Conservation (phyloP, 2,888 invertebrate species). For the Pyrrhia umbra region DNA sequence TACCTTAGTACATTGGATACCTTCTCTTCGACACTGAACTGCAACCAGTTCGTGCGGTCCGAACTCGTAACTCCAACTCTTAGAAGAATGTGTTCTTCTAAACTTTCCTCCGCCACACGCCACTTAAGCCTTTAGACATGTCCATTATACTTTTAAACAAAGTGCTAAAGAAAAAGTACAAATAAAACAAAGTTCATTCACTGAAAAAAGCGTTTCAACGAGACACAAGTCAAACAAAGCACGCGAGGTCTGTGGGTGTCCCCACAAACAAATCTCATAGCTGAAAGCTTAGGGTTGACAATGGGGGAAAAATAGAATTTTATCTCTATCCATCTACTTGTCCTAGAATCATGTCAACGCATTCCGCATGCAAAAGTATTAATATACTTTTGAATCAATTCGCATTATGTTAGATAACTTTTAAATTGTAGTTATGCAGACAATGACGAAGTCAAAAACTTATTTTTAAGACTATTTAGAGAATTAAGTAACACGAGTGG, state of each 20-base stretch:
- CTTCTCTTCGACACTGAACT: slow-evolving; percentile 13
- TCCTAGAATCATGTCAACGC: background rate
- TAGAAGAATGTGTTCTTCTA: slow-evolving; percentile 19
- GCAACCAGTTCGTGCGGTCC: slow-evolving; percentile 13
- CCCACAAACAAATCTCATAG: slow-evolving; percentile 65
- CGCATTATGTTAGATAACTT: too few species aligned
- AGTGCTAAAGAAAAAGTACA: slow-evolving; percentile 37
- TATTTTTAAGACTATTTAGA: too few species aligned
- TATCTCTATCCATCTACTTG: background rate
- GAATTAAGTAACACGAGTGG: too few species aligned
- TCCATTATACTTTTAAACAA: slow-evolving; percentile 35
- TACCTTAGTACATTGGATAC: too few species aligned
- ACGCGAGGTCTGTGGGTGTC: slow-evolving; percentile 55
- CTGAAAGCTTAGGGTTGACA: slow-evolving; percentile 48
- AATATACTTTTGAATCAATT: too few species aligned
- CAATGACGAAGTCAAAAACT: too few species aligned
- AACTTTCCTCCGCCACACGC: slow-evolving; percentile 36
- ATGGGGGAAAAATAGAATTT: slow-evolving; percentile 26
- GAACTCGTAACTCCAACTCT: slow-evolving; percentile 30
- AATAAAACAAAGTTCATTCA: slow-evolving; percentile 29
- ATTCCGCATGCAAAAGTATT: background rate
- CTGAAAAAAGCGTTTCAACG: slow-evolving; percentile 53
- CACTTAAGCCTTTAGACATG: slow-evolving; percentile 18
- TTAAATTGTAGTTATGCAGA: too few species aligned
- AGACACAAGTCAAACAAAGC: slow-evolving; percentile 63